Evolutionary conservation across 2,888 invertebrate genomes (phyloP).

Genomic region (Ennomos erosarius): DNA sequence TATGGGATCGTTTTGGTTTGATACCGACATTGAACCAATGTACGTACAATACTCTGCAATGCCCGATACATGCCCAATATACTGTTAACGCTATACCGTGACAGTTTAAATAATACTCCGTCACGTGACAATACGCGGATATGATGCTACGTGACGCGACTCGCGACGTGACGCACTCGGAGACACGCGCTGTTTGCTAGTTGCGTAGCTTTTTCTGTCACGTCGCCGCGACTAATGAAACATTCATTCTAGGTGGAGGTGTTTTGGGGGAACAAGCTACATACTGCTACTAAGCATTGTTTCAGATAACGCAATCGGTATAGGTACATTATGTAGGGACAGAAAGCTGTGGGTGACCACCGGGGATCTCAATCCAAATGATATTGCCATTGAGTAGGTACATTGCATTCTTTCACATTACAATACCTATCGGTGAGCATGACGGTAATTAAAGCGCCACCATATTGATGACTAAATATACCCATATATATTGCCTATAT

Average conservation of each 20-base stretch:
- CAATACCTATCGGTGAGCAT: too few relatives aligned
- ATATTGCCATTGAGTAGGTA: too few relatives aligned
- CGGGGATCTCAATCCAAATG: too few relatives aligned
- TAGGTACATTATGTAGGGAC: too few relatives aligned
- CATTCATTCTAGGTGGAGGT: slow-evolving; percentile 29
- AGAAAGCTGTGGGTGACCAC: too few relatives aligned
- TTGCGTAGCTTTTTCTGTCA: slow-evolving; percentile 28
- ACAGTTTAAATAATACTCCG: slow-evolving; percentile 37
- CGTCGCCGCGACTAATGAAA: slow-evolving; percentile 33
- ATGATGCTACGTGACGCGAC: slow-evolving; percentile 36
- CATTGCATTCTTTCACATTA: too few relatives aligned
- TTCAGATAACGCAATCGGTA: too few relatives aligned
- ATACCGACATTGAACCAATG: neutral
- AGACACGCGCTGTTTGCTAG: slow-evolving; percentile 24
- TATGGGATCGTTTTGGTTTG: neutral
- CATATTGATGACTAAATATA: too few relatives aligned
- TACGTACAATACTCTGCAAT: neutral
- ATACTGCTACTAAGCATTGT: too few relatives aligned
- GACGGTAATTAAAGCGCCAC: too few relatives aligned
- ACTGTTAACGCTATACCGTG: slow-evolving; percentile 17
- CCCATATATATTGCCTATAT: too few relatives aligned
- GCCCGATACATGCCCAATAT: neutral
- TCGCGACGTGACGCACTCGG: slow-evolving; percentile 19
- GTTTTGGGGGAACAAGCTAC: neutral
- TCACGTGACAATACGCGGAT: slow-evolving; percentile 39